Conservation (phyloP, 2,113 vertebrate species). For the Irena cyanogastra region DNA sequence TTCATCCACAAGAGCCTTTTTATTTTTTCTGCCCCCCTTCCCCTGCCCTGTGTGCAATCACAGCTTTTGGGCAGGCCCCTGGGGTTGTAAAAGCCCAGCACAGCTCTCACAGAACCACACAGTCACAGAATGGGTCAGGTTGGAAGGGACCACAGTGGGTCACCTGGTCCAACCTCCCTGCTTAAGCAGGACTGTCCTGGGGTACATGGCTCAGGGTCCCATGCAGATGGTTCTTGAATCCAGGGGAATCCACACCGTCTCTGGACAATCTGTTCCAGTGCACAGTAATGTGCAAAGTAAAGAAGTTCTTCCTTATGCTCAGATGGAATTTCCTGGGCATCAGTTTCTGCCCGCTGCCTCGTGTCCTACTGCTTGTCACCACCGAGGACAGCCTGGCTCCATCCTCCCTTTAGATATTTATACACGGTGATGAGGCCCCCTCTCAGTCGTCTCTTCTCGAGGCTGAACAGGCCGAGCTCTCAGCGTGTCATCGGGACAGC, state of each 20-base stretch:
- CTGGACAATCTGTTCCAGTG: neutral
- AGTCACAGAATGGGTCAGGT: neutral
- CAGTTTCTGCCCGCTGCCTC: fast-evolving
- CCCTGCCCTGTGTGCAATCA: neutral
- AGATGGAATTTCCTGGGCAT: neutral
- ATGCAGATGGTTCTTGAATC: no score
- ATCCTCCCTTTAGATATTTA: no score
- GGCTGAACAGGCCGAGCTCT: no score
- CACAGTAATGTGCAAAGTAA: neutral
- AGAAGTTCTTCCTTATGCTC: neutral
- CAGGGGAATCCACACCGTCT: no score
- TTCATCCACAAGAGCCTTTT: neutral
- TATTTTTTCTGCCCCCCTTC: neutral
- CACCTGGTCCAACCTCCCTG: neutral
- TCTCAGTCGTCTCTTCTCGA: neutral
- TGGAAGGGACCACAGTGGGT: neutral
- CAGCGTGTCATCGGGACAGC: no score
- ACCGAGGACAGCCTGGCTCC: neutral
- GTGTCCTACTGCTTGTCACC: neutral
- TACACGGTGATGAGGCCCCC: fast-evolving
- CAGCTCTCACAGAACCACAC: neutral
- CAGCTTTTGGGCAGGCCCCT: neutral
- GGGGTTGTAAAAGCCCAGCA: fast-evolving
- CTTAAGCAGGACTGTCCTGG: no score
- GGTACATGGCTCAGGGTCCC: neutral